Base-by-base conservation (phyloP, 2,797 vertebrate genomes). In the Chromis chromis region DNA sequence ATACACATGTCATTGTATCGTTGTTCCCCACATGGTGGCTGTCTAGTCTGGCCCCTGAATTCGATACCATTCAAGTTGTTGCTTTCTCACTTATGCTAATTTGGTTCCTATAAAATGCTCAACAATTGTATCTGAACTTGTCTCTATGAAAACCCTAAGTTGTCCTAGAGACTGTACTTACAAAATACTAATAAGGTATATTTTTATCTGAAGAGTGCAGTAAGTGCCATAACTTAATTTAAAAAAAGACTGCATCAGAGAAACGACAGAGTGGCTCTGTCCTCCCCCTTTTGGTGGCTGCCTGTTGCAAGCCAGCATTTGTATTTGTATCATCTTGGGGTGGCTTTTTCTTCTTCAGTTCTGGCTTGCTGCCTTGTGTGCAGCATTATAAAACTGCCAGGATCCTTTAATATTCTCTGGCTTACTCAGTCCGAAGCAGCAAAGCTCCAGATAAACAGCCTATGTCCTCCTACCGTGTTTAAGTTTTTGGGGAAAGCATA, bases 331-430 rank as follows among this genome's bases (percentile, higher is more conserved):
- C 13, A 50, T 42, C 56, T 28, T 50, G 66, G 24, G 72, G 64
- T 52, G 31, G 70, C 22, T 50, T 31, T 52, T 58, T 17, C 42
- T 56, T 49, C 25, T 48, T 48, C 7, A 48, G 1, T 25, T 67
- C 31, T 78, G 78, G 82, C 58, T 1, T 48, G 14, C 53, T 72
- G 77, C 67, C 79, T 73, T 52, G 65, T 55, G 69, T 70, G 59
- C 11, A 57, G 48, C 54, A 77, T 87, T 74, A 83, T 61, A 58
- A 70, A 79, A 76, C 69, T 25, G 50, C n/a, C 25, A 39, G 56
- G 62, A 61, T 69, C 73, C 66, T 76, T 88, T 80, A 70, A 88
- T 82, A 79, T 84, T 76, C 61, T 53, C 59, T 7, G 27, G 42
- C 69, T 68, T 55, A 69, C 65, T 61, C 55, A 5, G 55, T 28